A percentile compares a stretch with the other conserved stretches of the same genome.
Conservation (phyloP, 2,888 invertebrate genomes). For the Hoplodrina blanda region DNA sequence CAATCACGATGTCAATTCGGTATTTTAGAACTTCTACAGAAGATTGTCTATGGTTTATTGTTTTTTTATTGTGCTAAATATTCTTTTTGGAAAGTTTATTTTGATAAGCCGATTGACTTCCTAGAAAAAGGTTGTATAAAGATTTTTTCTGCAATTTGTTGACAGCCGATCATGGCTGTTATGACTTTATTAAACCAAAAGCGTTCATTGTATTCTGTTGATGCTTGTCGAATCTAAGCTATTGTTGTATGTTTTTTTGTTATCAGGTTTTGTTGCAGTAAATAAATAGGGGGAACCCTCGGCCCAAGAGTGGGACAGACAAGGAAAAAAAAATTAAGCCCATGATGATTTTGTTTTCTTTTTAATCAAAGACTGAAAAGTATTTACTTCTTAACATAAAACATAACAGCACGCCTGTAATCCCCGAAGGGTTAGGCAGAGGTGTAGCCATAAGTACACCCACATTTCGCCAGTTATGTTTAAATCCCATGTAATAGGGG, state of each 20-base stretch:
- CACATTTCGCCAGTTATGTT: too few species aligned
- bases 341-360: not conserved
- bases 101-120: constrained; percentile 23
- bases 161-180: constrained; percentile 10
- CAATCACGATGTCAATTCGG: constrained; percentile 77
- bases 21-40: not conserved
- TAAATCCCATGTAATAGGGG: too few species aligned
- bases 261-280: not conserved
- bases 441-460: too few species aligned
- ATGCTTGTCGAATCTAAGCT: not conserved
- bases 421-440: too few species aligned
- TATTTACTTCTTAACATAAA: too few species aligned
- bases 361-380: too few species aligned
- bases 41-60: constrained; percentile 42
- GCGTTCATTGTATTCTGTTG: not conserved
- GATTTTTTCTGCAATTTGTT: constrained; percentile 5
- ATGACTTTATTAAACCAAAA: constrained; percentile 5
- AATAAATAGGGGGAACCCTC: not conserved
- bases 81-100: constrained; percentile 40
- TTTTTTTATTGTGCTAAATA: constrained; percentile 46
- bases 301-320: too few species aligned
- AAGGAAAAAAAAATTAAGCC: not conserved
- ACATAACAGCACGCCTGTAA: too few species aligned
- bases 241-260: not conserved
- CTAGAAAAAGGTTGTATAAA: constrained; percentile 2